Evolutionary conservation across 2,797 vertebrate genomes (phyloP), one percentile per base, ranked within the genome.

Genomic region (Poecilia wingei): DNA sequence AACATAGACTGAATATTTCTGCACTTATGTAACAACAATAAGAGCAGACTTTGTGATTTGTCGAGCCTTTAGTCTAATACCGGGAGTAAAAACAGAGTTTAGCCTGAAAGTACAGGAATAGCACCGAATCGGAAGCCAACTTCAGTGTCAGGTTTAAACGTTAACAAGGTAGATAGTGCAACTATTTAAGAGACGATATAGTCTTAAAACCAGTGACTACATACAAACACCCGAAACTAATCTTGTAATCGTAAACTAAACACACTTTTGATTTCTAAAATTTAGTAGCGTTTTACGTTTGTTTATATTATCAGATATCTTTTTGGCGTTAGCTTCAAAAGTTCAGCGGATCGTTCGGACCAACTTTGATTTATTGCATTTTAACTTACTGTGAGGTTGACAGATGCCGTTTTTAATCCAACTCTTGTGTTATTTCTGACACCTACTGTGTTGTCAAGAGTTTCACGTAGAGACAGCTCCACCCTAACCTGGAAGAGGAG

Each of bases 381-480:
- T 39, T n/a, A 41, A 88, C 91, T 91, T 73, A 93, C 92, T 75
- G 82, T 82, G 41, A 82, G 25, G 66, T 82, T 76, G 80, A 39
- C 14, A 1, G 68, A 76, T 49, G 4, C 9, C 0, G 41, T 31
- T 7, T 1, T 1, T 41, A 81, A 25, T 82, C 78, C 74, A 28
- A 61, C 43, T 82, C 59, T 14, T 53, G 0, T 6, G 31, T 55
- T 82, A 86, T 88, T 72, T 16, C 41, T 77, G 0, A 45, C 43
- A 1, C 46, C 72, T 2, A 18, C 0, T 20, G 53, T 51, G 61
- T 12, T 49, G 39, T 22, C 3, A 33, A 31, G 28, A 33, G 49
- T 33, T 64, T 45, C 86, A 85, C 86, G 88, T 86, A 49, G 36
- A 79, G 31, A 20, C 53, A n/a, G 36, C 87, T 72, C 83, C 88